Percentiles rank a stretch among this genome's conserved stretches.
Conservation (phyloP, 2,113 vertebrate genomes). For the Pterophyllum scalare region DNA sequence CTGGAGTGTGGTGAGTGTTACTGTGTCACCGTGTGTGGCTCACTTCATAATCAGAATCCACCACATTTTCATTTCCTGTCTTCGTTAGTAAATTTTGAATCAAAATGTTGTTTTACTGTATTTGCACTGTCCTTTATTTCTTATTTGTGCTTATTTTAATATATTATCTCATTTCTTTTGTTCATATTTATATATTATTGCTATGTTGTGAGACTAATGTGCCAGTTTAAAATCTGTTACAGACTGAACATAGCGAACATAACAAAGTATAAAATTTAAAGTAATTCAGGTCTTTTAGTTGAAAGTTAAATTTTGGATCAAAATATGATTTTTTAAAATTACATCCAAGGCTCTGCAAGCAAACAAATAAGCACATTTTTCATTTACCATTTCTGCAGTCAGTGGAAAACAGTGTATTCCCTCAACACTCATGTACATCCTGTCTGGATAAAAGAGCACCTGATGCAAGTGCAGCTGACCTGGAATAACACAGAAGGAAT, state of each 20-base stretch:
- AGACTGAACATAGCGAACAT: background rate
- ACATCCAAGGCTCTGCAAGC: background rate
- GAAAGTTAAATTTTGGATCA: background rate
- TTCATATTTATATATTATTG: background rate
- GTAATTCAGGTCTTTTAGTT: background rate
- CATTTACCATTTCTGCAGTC: background rate
- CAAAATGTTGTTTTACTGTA: background rate
- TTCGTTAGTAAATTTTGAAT: background rate
- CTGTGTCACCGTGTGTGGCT: constrained; percentile 44
- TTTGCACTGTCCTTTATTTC: background rate
- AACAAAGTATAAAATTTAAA: background rate
- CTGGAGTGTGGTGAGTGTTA: constrained; percentile 31
- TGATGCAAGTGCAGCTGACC: constrained; percentile 44
- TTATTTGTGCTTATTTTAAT: background rate
- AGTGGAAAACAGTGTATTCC: constrained; percentile 15
- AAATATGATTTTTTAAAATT: background rate
- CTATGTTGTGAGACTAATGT: background rate
- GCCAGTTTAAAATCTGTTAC: background rate
- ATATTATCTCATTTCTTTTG: background rate
- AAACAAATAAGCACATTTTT: background rate
- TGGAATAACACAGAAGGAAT: constrained; percentile 14
- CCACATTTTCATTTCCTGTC: background rate
- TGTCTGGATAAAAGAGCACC: constrained; percentile 32
- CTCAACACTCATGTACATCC: constrained; percentile 14
- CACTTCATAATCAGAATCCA: constrained; percentile 16